Evolutionary conservation across 2,888 invertebrate species (phyloP), one percentile per base, ranked within the genome.

Genomic region (Rhopalosiphum nymphaeae): DNA sequence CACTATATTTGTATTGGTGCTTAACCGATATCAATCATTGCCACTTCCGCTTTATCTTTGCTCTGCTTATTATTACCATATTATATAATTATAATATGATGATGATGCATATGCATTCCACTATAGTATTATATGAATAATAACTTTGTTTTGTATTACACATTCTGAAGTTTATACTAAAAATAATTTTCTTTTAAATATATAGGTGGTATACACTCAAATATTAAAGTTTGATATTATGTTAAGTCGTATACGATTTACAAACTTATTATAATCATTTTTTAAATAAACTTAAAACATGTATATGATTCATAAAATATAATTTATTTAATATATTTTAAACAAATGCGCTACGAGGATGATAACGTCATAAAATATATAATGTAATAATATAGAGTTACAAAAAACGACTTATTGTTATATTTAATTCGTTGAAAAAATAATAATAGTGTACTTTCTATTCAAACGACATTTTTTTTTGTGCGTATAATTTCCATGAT

Each of bases 351-450:
- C 21, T 26, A 78, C 78, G 36, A 36, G 36, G 78, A 78, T 67
- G 67, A 67, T 78, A 78, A 21, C 9, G 36, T 78, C 36, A 36
- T 78, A 78, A 36, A 78, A 78, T 21, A 78, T 78, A 78, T 78
- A 36, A 36, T 78, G 53, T 53, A 21, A 36, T 78, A 36, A 78
- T 78, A 78, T 21, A 36, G 78, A 78, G 78, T 78, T 36, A 78
- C 36, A 78, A 78, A 78, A 78, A 29, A 86, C 44, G 44, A 86
- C 86, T 86, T 86, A 78, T 78, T 86, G 86, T 86, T 86, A 86
- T 86, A 86, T 86, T 26, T 29, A 86, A 86, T n/a, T n/a, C 86
- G 7, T 85, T 13, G 26, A 85, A 44, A 85, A 85, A 86, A 86
- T 11, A 86, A 86, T 46, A 86, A 46, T 86, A 86, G 29, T 46